A percentile compares a stretch with the other conserved stretches of the same genome.
Evolutionary conservation across 2,113 vertebrate genomes (phyloP).

Genomic region (Rhabdomys dilectus): DNA sequence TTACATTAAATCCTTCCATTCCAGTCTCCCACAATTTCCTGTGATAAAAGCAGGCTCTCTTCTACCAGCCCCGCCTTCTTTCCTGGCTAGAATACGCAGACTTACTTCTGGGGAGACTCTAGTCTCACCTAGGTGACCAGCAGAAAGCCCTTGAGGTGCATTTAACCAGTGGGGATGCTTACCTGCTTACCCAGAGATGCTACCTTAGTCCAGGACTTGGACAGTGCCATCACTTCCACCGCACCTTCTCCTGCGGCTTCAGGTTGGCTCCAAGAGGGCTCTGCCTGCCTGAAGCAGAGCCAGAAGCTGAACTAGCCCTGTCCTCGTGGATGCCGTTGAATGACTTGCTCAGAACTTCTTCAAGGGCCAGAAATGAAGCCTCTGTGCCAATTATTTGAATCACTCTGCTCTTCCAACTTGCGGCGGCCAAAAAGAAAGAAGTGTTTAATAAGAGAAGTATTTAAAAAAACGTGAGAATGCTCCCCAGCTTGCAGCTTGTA

Average conservation of each 20-base stretch:
- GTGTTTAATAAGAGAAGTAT: not conserved
- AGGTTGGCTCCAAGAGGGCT: not conserved
- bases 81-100: not conserved
- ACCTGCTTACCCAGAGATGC: not conserved
- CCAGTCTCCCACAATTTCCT: constrained; percentile 68
- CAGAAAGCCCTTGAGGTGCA: not conserved
- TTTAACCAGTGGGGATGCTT: constrained; percentile 57
- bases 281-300: not conserved
- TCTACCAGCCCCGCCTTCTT: not conserved
- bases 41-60: constrained; percentile 26
- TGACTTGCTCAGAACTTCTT: constrained; percentile 69
- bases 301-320: not conserved
- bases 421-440: not conserved
- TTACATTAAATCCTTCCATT: constrained; percentile 21
- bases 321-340: not conserved
- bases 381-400: constrained; percentile 25
- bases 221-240: not conserved
- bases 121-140: not conserved
- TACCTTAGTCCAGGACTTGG: not conserved
- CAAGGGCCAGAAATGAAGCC: constrained; percentile 30
- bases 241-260: not conserved
- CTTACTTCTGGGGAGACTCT: constrained; percentile 25
- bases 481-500: not conserved
- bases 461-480: not conserved
- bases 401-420: constrained; percentile 24